Evolutionary conservation across 2,797 vertebrate species (phyloP).

Genomic region (Myotis findleyi): DNA sequence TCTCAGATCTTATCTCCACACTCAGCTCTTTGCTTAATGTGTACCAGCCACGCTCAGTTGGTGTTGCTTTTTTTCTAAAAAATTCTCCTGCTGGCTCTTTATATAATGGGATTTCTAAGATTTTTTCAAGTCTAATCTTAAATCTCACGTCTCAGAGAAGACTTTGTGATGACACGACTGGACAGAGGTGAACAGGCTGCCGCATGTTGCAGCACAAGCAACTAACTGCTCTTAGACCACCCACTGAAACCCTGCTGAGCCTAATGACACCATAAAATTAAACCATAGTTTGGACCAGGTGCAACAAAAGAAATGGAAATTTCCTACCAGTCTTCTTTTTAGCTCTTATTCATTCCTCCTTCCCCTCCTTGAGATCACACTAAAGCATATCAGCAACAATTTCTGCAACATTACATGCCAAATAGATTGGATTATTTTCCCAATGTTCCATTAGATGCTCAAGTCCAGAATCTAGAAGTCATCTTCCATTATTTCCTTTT

Average conservation of each 20-base stretch:
- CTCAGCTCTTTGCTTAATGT: background rate
- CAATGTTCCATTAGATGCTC: background rate
- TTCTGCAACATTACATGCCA: background rate
- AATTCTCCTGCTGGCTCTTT: background rate
- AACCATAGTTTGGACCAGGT: background rate
- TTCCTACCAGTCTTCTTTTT: background rate
- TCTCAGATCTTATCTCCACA: background rate
- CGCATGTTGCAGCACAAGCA: too few relatives aligned
- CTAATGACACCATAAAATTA: background rate
- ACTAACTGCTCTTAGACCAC: too few relatives aligned
- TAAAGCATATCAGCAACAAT: background rate
- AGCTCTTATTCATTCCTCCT: background rate
- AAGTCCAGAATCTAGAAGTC: background rate
- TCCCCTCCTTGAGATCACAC: background rate
- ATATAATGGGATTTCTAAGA: background rate
- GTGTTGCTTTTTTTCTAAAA: background rate
- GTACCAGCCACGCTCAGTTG: background rate
- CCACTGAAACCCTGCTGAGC: background rate
- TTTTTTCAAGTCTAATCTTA: background rate
- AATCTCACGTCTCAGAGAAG: background rate
- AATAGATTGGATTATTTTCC: background rate
- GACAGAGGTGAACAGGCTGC: background rate
- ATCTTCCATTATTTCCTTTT: background rate
- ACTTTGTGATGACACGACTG: background rate
- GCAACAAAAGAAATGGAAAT: background rate